Evolutionary conservation across 2,113 vertebrate genomes (phyloP), one percentile per base, ranked within the genome.

Genomic region (Carettochelys insculpta): DNA sequence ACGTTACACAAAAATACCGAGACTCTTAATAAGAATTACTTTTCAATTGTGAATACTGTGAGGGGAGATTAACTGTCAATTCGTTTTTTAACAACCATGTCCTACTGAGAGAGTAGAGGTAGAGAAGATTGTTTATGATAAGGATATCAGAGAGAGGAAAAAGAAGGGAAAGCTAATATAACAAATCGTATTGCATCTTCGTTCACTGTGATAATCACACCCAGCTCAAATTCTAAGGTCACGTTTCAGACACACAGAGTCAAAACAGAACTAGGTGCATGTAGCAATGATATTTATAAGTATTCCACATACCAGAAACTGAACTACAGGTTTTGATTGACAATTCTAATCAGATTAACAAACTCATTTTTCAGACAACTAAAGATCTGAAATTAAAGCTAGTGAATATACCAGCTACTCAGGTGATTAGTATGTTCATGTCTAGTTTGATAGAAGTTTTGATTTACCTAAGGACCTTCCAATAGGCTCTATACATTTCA

Each of bases 261-360:
- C 47, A 87, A 76, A 56, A 0, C 29, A 13, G 92, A 92, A 51
- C 48, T 43, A 41, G 19, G 0, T 1, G 53, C 54, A 61, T 0
- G 2, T 2, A 91, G 31, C 88, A 80, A 86, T 10, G 3, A 34
- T 82, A 31, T 53, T 76, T 92, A 56, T 24, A 77, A 85, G 27
- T 41, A 19, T 73, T 68, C 29, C 22, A 75, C 38, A 78, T 77
- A 83, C 0, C 14, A 25, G 79, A 29, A n/a, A n/a, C n/a, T n/a
- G n/a, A n/a, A n/a, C n/a, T n/a, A n/a, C n/a, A n/a, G n/a, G n/a
- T n/a, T n/a, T n/a, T n/a, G n/a, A n/a, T n/a, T n/a, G n/a, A n/a
- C n/a, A n/a, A 38, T 29, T 88, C 41, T 45, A 45, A 45, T 41
- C 41, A 43, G 68, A 43, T 13, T 73, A 43, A 73, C 25, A 75